Evolutionary conservation across 2,797 vertebrate genomes (phyloP).

Genomic region (Zenarchopterus dispar): DNA sequence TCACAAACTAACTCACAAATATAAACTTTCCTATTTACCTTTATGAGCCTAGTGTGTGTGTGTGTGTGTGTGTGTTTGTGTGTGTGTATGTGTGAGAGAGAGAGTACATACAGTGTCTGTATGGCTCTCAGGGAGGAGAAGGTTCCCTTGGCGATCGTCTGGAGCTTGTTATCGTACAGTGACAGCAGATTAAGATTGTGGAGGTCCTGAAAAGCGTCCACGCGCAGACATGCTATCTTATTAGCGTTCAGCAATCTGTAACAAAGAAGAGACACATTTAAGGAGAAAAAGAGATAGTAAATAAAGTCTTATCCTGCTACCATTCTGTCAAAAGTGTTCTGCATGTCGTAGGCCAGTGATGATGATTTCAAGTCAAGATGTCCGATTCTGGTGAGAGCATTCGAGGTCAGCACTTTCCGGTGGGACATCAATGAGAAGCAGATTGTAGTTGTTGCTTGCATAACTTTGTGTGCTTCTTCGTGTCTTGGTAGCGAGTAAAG

Average conservation of each 20-base stretch:
- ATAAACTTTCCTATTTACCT: too few relatives aligned
- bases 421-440: slow-evolving; percentile 60
- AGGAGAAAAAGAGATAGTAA: slow-evolving; percentile 6
- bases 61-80: background rate
- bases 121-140: slow-evolving; percentile 93
- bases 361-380: slow-evolving; percentile 52
- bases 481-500: too few relatives aligned
- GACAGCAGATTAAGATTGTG: slow-evolving; percentile 98
- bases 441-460: slow-evolving; percentile 19
- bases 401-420: slow-evolving; percentile 50
- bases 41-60: too few relatives aligned
- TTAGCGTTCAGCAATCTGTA: slow-evolving; percentile 96
- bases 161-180: slow-evolving; percentile 97
- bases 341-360: slow-evolving; percentile 56
- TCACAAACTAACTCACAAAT: too few relatives aligned
- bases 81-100: slow-evolving; percentile 14
- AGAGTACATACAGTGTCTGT: slow-evolving; percentile 90
- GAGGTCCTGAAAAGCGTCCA: slow-evolving; percentile 97
- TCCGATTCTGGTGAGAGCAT: slow-evolving; percentile 43
- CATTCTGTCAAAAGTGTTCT: slow-evolving; percentile 39
- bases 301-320: slow-evolving; percentile 40
- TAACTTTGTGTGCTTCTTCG: background rate
- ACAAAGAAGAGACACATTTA: slow-evolving; percentile 50
- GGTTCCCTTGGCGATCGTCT: slow-evolving; percentile 97
- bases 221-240: slow-evolving; percentile 96